Conservation (phyloP, 92 coral and sea anemone genomes). For the Palythoa grandiflora region DNA sequence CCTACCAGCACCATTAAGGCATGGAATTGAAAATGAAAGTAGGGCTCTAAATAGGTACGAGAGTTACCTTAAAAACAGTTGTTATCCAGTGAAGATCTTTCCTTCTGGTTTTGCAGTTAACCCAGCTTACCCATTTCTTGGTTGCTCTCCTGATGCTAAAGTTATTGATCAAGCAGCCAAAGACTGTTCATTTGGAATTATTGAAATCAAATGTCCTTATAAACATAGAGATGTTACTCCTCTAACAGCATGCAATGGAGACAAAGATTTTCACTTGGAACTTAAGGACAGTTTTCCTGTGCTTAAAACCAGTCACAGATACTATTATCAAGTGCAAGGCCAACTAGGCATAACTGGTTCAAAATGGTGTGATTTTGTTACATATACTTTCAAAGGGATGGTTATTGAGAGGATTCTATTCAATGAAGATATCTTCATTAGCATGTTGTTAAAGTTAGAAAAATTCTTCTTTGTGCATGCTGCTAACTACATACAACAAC, state of each 20-base stretch:
- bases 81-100: slow-evolving; percentile 55
- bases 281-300: slow-evolving; percentile 40
- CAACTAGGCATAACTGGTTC: slow-evolving; percentile 52
- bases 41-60: slow-evolving; percentile 30
- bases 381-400: slow-evolving; percentile 56
- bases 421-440: slow-evolving; percentile 35
- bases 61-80: slow-evolving; percentile 45
- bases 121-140: slow-evolving; percentile 58
- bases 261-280: slow-evolving; percentile 51
- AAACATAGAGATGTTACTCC: slow-evolving; percentile 46
- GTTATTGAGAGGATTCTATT: slow-evolving; percentile 51
- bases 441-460: slow-evolving; percentile 39
- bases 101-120: slow-evolving; percentile 58
- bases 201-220: slow-evolving; percentile 59
- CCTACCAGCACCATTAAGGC: slow-evolving; percentile 52
- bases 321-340: slow-evolving; percentile 58
- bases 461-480: slow-evolving; percentile 1
- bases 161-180: slow-evolving; percentile 42
- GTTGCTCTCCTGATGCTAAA: slow-evolving; percentile 61
- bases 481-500: too few relatives aligned
- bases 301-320: slow-evolving; percentile 45
- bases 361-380: slow-evolving; percentile 65
- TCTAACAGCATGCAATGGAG: slow-evolving; percentile 47
- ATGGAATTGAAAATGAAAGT: slow-evolving; percentile 53
- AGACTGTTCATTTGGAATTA: slow-evolving; percentile 39